Evolutionary conservation across 2,113 vertebrate species (phyloP).

Genomic region (Campylorhamphus procurvoides): DNA sequence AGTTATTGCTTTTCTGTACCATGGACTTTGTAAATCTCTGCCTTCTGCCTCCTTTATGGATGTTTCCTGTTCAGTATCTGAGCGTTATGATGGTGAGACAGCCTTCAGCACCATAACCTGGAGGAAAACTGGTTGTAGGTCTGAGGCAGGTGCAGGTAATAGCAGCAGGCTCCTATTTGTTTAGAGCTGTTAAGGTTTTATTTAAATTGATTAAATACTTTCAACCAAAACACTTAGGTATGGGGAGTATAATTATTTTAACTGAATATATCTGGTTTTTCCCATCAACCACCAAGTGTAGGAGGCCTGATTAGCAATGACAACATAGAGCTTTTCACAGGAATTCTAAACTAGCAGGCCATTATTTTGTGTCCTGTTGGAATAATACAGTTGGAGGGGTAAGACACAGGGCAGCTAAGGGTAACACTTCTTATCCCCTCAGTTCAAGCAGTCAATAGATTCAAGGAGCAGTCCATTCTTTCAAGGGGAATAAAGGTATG

Average conservation of each 20-base stretch:
- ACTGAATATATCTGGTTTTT: neutral
- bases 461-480: neutral
- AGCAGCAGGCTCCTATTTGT: neutral
- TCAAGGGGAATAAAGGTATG: neutral
- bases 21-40: neutral
- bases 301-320: neutral
- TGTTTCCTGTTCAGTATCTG: neutral
- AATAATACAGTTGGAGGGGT: neutral
- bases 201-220: slow-evolving; percentile 52
- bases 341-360: neutral
- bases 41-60: neutral
- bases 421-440: neutral
- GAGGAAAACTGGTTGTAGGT: neutral
- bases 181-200: slow-evolving; percentile 23
- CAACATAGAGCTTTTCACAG: neutral
- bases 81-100: accelerated
- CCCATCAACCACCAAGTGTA: neutral
- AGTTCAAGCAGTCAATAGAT: neutral
- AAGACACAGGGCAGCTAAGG: neutral
- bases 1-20: neutral
- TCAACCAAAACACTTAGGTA: neutral
- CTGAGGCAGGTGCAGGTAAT: neutral
- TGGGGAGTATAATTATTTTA: neutral
- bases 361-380: neutral
- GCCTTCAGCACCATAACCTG: neutral